Base-by-base conservation (phyloP, 2,113 vertebrate genomes). In the Ctenomys sociabilis region DNA sequence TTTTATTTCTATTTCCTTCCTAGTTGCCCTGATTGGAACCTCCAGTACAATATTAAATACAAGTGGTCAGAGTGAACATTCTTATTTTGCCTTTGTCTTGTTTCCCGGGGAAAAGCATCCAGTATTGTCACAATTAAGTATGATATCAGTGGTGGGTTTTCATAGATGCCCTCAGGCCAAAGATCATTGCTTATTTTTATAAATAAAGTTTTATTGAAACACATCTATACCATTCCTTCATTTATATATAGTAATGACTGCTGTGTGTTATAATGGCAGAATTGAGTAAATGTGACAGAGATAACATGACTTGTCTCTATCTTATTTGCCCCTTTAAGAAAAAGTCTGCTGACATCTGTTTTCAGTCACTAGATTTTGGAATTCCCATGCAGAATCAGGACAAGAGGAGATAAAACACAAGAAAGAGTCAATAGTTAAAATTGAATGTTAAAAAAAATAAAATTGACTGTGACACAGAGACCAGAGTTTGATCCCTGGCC, bases 151-250 rank as follows among this genome's bases (percentile, higher is more conserved):
- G 30, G 14, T 49, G 43, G 14, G 43, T 78, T 78, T 86, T 52
- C 19, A 37, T 0, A 68, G n/a, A 59, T 90, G 28, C 7, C 17
- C 45, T 93, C 45, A 84, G 32, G 22, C 72, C 94, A 68, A 86
- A 19, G 24, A 66, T 68, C 68, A 78, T 40, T 88, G 45, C 64
- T 35, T 81, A 30, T 54, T 68, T 96, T 87, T 84, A 24, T 70
- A 90, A 94, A 92, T 95, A 87, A 95, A 91, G 75, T 80, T 80
- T 80, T 80, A 52, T 12, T 80, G 77, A 80, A 78, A 80, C 30
- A 54, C 16, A 54, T 12, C 54, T 24, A 72, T 59, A 35, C 2
- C 32, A 66, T 72, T 94, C 32, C 61, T 78, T 94, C 37, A 68
- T 66, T 96, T 92, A 83, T 73, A n/a, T n/a, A n/a, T n/a, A n/a